Conservation (phyloP, 2,797 vertebrate species). For the Acrossocheilus wenchowensis region DNA sequence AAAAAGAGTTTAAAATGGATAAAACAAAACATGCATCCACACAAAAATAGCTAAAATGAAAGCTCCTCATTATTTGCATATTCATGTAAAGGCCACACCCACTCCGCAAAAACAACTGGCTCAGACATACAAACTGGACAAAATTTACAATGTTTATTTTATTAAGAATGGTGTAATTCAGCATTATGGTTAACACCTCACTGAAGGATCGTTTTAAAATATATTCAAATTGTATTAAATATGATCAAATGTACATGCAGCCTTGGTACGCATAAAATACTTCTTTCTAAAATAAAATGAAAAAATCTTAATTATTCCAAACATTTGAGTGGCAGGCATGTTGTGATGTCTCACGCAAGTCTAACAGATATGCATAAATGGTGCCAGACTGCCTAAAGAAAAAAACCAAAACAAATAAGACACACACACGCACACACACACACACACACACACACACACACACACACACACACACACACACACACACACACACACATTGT, state of each 20-base stretch:
- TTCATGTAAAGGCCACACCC: background rate
- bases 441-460: slow-evolving; percentile 38
- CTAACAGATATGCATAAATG: slow-evolving; percentile 10
- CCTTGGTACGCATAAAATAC: no score
- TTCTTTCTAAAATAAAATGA: no score
- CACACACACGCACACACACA: slow-evolving; percentile 34
- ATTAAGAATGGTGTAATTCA: background rate
- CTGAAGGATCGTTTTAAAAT: background rate
- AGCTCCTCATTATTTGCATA: background rate
- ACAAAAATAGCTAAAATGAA: background rate
- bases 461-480: slow-evolving; percentile 38
- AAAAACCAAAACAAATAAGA: background rate
- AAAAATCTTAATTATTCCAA: background rate
- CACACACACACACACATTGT: slow-evolving; percentile 40
- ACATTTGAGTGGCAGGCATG: background rate
- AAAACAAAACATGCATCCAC: background rate
- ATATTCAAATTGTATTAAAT: background rate
- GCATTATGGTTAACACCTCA: background rate
- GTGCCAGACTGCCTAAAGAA: slow-evolving; percentile 18
- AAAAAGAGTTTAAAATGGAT: no score
- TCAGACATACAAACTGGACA: background rate
- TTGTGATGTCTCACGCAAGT: background rate
- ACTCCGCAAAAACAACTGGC: no score
- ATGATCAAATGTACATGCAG: background rate
- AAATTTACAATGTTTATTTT: background rate